Base-by-base conservation (phyloP, 1,140 invertebrate genomes). In the Monochamus saltuarius region DNA sequence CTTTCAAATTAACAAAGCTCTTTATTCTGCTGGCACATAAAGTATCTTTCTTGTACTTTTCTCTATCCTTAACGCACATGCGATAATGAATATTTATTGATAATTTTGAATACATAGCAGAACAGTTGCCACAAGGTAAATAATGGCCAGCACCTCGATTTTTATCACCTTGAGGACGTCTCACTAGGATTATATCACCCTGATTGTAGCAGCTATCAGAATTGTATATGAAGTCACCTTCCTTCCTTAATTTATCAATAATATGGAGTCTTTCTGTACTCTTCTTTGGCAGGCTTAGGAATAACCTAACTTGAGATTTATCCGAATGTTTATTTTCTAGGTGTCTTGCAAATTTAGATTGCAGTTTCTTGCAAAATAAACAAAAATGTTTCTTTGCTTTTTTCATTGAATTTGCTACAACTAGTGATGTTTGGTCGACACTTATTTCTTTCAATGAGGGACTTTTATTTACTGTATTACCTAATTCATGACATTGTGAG, bases 331-430 rank as follows among this genome's bases (percentile, higher is more conserved):
- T 45, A 45, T 45, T 45, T 45, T n/a, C 14, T 10, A 45, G 14
- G 14, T 45, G 43, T 45, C 43, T 45, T 13, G 43, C 43, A n/a
- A 45, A 45, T 2, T 45, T 45, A 16, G 42, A 16, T 45, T 45
- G 7, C 10, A n/a, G 10, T 14, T 11, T 45, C 14, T n/a, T 45
- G 14, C 10, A 45, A 17, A n/a, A 45, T 45, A 9, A 16, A 14
- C 42, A 45, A 45, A 45, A 45, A 45, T 45, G 42, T n/a, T n/a
- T 14, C 14, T 45, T 45, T 17, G 42, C n/a, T 40, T 40, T 40
- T 11, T 45, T 16, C 13, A 16, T 9, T 17, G 42, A 45, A 16
- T 45, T 40, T n/a, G 39, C 14, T 11, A n/a, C 19, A 40, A n/a
- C 14, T 14, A 4, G 14, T 16, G n/a, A 14, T 40, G 1, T 40